Base-by-base conservation (phyloP, 2,888 invertebrate species). In the Xanthorhoe designata region DNA sequence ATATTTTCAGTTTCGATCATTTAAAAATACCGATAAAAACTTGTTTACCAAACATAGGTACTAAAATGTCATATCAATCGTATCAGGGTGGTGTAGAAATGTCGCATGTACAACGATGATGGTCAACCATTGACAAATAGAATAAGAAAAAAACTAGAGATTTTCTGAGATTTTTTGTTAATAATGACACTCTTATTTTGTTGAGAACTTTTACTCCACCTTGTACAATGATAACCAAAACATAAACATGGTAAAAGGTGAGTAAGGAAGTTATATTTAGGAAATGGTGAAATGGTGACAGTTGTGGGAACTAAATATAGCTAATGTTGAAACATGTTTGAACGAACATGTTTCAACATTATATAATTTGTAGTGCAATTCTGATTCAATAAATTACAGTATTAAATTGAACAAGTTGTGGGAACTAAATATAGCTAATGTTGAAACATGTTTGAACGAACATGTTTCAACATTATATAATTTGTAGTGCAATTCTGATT, bases 241-340 rank as follows among this genome's bases (percentile, higher is more conserved):
- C 4, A 32, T 32, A 7, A 32, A 32, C 8, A 32, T 32, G 32
- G 32, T 32, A 32, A 32, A 32, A 7, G 8, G 32, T 6, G 32
- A 32, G 1, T 6, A 7, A 32, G 8, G n/a, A n/a, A n/a, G n/a
- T n/a, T n/a, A 24, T 24, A 3, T 24, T 32, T 7, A 7, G 2
- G 0, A 32, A 32, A 32, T 32, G 24, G 32, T 32, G 8, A 32
- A 32, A 6, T 7, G 6, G 6, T 38, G 19, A 38, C 8, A 38
- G 17, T 59, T 19, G 32, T 55, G 50, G 42, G 10, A 64, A 50
- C 29, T 38, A 42, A 65, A 19, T 56, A 51, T 55, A 51, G 55
- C 32, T 60, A n/a, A n/a, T n/a, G n/a, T n/a, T 56, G 10, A 24
- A 15, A n/a, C n/a, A n/a, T n/a, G n/a, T 56, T 56, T 65, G 55